phyloP scores from a whole-genome alignment of 2,888 invertebrate genomes.

The Aphidoletes aphidimyza region DNA sequence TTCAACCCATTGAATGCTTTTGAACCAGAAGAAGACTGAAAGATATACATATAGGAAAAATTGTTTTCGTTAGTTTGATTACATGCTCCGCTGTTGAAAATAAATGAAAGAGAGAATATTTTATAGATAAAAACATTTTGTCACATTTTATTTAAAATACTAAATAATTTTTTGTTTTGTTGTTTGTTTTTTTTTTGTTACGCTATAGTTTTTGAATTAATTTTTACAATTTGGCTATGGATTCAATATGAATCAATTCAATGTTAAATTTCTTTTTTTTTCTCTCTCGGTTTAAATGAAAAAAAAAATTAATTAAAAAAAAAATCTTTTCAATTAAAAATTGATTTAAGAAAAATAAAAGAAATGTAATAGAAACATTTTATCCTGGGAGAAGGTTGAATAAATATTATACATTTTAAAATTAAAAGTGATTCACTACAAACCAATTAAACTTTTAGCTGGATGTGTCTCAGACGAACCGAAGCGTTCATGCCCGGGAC shows the following conservation, averaged over 20 bases:
- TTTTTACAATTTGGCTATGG: conserved; percentile 23
- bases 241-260: conserved; percentile 41
- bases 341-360: conserved; percentile 4
- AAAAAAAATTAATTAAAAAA: conserved; percentile 20
- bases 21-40: conserved; percentile 7
- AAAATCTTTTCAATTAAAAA: not conserved
- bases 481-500: conserved; percentile 57
- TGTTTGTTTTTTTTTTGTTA: too few relatives aligned
- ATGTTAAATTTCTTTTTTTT: not conserved
- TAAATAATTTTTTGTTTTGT: not conserved
- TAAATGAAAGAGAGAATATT: conserved; percentile 8
- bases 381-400: not conserved
- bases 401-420: conserved; percentile 24
- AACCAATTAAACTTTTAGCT: conserved; percentile 50
- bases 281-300: too few relatives aligned
- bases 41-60: conserved; percentile 40
- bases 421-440: conserved; percentile 54
- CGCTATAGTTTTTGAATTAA: too few relatives aligned
- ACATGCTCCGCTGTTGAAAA: conserved; percentile 23
- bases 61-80: conserved; percentile 25
- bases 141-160: not conserved
- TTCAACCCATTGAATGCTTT: not conserved
- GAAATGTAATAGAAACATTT: not conserved
- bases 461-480: conserved; percentile 56
- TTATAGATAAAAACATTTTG: not conserved